Conservation (phyloP, 2,888 invertebrate species). For the Agrotis puta region DNA sequence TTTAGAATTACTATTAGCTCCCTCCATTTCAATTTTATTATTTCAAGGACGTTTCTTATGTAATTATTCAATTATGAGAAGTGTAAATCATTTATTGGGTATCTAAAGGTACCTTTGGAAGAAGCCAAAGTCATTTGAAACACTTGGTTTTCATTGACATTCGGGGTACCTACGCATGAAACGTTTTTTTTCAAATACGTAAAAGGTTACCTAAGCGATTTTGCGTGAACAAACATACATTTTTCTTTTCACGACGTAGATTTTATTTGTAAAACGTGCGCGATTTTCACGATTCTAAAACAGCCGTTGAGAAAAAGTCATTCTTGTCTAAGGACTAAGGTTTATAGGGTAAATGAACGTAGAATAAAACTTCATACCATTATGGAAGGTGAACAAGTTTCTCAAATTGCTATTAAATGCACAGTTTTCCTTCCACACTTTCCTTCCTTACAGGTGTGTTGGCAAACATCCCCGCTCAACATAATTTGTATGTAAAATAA, state of each 20-base stretch:
- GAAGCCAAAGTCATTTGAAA: neutral
- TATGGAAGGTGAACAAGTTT: conserved; percentile 11
- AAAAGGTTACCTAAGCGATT: neutral
- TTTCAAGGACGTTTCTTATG: conserved; percentile 19
- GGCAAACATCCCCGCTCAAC: conserved; percentile 16
- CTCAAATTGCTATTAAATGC: conserved; percentile 16
- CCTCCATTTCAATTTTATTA: conserved; percentile 32
- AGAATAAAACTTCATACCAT: neutral
- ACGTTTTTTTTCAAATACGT: neutral
- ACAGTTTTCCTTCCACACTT: conserved; percentile 38
- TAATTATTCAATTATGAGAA: conserved; percentile 20
- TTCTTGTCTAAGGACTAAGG: neutral
- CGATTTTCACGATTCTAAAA: neutral
- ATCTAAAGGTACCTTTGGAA: neutral
- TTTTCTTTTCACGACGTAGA: neutral
- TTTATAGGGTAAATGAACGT: neutral
- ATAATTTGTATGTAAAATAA: conserved; percentile 41
- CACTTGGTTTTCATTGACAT: neutral
- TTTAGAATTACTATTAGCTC: conserved; percentile 40
- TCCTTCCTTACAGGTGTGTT: conserved; percentile 42
- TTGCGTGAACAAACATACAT: neutral
- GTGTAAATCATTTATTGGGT: neutral
- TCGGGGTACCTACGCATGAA: neutral
- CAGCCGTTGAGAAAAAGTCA: neutral
- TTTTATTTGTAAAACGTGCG: neutral